Base-by-base conservation (phyloP, 2,797 vertebrate genomes). In the Heteromormyrus szaboi region DNA sequence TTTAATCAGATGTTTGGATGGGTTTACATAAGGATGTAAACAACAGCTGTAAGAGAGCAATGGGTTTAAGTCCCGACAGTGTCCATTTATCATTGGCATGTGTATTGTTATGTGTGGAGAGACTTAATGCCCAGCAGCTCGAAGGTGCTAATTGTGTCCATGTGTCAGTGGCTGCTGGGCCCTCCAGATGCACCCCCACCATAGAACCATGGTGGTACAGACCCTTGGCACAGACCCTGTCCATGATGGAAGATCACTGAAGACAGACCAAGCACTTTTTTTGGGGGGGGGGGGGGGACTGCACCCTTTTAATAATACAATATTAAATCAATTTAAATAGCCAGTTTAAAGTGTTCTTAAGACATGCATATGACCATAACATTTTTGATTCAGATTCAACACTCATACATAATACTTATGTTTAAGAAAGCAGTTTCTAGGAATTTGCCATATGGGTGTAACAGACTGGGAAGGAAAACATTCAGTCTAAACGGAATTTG, bases 61-160 rank as follows among this genome's bases (percentile, higher is more conserved):
- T 29, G 22, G 22, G 59, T 17, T 37, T 37, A 44, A 3, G 76
- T n/a, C 5, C 37, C 29, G 7, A 81, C 76, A 81, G 4, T n/a
- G 37, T 81, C 76, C 14, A 11, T 81, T 44, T 11, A 17, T 81
- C 76, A 81, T 1, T 46, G 76, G 29, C 68, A 46, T n/a, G 37
- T 3, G 17, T 7, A 41, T 76, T 41, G 68, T 76, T 79, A 79
- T n/a, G 72, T 46, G 19, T n/a, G 37, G 37, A n/a, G 76, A 6
- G 51, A 88, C 88, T 81, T 86, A 88, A 89, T 89, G 53, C 86
- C 51, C 65, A 89, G 88, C 89, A 89, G 89, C 88, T 90, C 86
- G 86, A 85, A 72, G 41, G 86, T 87, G 68, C 79, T 88, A 85
- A 90, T 90, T 65, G 19, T 29, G 46, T 87, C n/a, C 2, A 53